phyloP scores from a whole-genome alignment of 2,797 vertebrate species.

The Falco cherrug region DNA sequence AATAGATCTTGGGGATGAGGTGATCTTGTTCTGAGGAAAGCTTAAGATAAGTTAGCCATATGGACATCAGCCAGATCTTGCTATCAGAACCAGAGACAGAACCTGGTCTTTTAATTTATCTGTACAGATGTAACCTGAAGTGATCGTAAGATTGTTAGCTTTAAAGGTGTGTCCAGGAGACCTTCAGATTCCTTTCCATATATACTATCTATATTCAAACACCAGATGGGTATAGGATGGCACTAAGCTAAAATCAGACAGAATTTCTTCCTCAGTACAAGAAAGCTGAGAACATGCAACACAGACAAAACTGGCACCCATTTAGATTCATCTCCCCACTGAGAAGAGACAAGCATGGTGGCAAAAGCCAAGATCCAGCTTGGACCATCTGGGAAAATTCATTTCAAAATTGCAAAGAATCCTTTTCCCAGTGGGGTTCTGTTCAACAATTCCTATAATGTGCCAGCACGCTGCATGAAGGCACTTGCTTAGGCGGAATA shows the following conservation, averaged over 20 bases:
- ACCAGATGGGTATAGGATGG: not conserved
- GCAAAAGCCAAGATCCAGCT: not conserved
- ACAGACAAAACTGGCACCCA: not conserved
- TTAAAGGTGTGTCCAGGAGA: not conserved
- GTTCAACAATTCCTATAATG: not conserved
- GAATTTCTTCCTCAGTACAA: not conserved
- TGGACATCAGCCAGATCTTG: not conserved
- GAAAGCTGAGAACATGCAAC: not conserved
- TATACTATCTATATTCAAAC: not conserved
- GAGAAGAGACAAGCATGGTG: not conserved
- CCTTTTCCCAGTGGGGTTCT: not conserved
- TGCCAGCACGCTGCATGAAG: not conserved
- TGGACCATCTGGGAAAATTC: not conserved
- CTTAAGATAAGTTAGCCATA: not conserved
- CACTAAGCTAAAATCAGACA: not conserved
- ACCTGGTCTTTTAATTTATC: not conserved
- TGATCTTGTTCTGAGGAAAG: not conserved
- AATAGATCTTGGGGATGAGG: not conserved
- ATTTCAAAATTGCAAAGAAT: slow-evolving; percentile 9
- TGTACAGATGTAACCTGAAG: not conserved
- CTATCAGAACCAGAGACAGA: not conserved
- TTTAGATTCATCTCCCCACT: not conserved
- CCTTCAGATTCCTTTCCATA: not conserved
- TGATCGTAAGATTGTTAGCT: not conserved
- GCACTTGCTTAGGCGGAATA: not conserved